Conservation (phyloP, 2,113 vertebrate species). For the Dasyurus viverrinus region DNA sequence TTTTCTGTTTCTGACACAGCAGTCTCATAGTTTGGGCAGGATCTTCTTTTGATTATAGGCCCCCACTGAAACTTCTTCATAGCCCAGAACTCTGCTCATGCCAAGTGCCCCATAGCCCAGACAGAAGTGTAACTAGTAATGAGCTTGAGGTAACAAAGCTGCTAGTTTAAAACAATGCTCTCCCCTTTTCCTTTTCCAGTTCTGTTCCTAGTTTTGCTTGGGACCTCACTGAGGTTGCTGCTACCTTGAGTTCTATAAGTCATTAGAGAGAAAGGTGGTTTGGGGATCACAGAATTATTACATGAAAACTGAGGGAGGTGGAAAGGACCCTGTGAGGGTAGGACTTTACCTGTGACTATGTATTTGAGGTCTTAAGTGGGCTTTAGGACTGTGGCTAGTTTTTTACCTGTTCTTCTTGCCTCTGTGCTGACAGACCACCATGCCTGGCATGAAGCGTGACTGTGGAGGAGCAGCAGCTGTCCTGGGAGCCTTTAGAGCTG, state of each 20-base stretch:
- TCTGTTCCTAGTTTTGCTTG: neutral
- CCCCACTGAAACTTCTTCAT: neutral
- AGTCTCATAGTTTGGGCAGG: neutral
- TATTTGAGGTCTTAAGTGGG: neutral
- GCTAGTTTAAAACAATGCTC: neutral
- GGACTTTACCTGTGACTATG: too few relatives aligned
- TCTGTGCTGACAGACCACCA: conserved; percentile 90
- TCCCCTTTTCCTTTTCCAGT: neutral
- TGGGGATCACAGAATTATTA: neutral
- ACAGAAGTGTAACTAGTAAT: neutral
- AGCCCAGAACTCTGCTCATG: neutral
- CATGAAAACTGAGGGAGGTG: neutral
- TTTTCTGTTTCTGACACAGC: neutral
- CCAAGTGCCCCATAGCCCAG: neutral
- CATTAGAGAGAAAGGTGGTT: neutral
- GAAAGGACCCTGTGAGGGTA: neutral
- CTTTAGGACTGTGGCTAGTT: accelerated
- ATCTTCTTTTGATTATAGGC: neutral
- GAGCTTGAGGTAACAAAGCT: neutral
- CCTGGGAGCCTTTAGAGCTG: conserved; percentile 95
- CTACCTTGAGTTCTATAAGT: neutral
- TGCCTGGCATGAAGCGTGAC: conserved; percentile 99
- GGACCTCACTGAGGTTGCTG: neutral
- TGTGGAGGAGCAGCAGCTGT: conserved; percentile 97
- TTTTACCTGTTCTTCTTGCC: neutral